Evolutionary conservation across 2,797 vertebrate species (phyloP).

Genomic region (Babyrousa celebensis): DNA sequence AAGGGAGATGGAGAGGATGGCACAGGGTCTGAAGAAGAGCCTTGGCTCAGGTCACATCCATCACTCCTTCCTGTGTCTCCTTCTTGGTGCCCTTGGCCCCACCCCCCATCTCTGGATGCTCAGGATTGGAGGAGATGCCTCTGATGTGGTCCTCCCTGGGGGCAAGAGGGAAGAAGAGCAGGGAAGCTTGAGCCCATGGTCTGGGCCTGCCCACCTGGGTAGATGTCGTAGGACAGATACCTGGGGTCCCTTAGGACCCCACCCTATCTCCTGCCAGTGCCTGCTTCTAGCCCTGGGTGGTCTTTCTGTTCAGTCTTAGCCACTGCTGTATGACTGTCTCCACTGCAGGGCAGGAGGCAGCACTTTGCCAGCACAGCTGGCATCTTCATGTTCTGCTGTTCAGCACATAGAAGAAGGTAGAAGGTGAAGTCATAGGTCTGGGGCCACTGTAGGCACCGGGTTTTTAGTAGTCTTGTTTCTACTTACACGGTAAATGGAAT

Average conservation of each 20-base stretch:
- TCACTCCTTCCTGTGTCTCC: background rate
- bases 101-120: background rate
- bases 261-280: too few relatives aligned
- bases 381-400: rapidly evolving
- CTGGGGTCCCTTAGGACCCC: too few relatives aligned
- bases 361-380: background rate
- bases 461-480: background rate
- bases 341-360: background rate
- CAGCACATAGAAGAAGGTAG: background rate
- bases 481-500: too few relatives aligned
- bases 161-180: background rate
- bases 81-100: background rate
- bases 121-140: background rate
- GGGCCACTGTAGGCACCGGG: background rate
- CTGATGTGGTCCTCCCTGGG: background rate
- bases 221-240: too few relatives aligned
- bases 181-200: background rate
- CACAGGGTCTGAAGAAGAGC: background rate
- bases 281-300: background rate
- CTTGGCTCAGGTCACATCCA: background rate
- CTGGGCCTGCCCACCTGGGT: background rate
- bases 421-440: rapidly evolving
- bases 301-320: background rate
- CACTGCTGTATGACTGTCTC: background rate
- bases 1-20: background rate